Evolutionary conservation across 2,888 invertebrate genomes (phyloP), one percentile per base, ranked within the genome.

Genomic region (Microplitis deprimator): DNA sequence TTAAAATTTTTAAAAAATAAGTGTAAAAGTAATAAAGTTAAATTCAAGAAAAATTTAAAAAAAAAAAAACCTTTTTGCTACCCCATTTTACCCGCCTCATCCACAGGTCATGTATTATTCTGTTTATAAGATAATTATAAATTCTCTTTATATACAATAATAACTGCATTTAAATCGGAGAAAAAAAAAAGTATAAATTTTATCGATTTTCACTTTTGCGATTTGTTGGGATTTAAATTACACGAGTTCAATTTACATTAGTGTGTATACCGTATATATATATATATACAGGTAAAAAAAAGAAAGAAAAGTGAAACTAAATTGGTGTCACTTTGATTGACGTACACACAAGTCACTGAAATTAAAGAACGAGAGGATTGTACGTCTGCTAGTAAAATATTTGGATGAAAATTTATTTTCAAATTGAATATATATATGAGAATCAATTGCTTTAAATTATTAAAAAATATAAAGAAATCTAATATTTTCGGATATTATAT

Each of bases 271-370:
- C 20, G 20, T 20, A 1, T 20, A 20, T 64, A 73, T n/a, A 17
- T 20, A 1, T 20, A 20, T 64, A 73, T n/a, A 17, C 81, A 81
- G 82, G 82, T 82, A 83, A 81, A 84, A 84, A 82, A 83, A 82
- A 81, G 83, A 85, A 87, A 85, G 85, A 84, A 86, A 86, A 81
- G 83, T 81, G 82, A 84, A 86, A 88, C 87, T 88, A 86, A 87
- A 88, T 87, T 87, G 87, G 81, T 83, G 83, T 84, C 84, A 83
- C 82, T 80, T 77, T 79, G 73, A 73, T 6, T 40, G 29, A 62
- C 81, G 80, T 80, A 77, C 81, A 79, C 29, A 29, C 79, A 82
- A 82, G 82, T 84, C 82, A 81, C 80, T 77, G 29, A 29, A 29
- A 81, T 73, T 80, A 71, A 70, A 64, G 68, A 64, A 38, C 13